Conservation (phyloP, 2,888 invertebrate species). For the Chorisops tibialis region DNA sequence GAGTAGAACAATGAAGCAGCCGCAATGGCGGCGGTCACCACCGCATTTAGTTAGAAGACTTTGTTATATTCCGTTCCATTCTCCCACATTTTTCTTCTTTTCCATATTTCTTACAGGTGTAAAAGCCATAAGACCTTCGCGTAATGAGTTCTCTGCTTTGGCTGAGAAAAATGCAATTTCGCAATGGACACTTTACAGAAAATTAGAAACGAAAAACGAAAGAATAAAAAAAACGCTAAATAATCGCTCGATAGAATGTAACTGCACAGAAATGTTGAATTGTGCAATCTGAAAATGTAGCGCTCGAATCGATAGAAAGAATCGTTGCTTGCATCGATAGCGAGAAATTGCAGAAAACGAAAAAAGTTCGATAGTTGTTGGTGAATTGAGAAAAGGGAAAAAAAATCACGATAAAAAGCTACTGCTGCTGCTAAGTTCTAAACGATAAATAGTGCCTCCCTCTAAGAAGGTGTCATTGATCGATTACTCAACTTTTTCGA, state of each 20-base stretch:
- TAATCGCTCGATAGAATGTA: no score
- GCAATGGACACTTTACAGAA: constrained; percentile 20
- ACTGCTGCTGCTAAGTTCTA: background rate
- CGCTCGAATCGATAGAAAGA: background rate
- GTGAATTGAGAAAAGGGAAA: background rate
- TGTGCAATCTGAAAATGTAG: constrained; percentile 1
- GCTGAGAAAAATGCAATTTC: constrained; percentile 8
- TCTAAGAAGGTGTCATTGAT: background rate
- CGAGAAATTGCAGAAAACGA: constrained; percentile 1
- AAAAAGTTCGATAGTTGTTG: constrained; percentile 1
- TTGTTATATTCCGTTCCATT: no score
- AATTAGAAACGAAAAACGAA: constrained; percentile 11
- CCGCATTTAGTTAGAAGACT: no score
- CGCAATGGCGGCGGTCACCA: no score
- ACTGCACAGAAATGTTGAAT: no score
- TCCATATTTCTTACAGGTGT: no score
- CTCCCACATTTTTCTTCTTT: no score
- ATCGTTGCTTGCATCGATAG: constrained; percentile 5
- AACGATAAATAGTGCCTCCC: background rate
- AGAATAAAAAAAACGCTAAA: no score
- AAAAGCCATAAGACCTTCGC: no score
- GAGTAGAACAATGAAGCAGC: no score
- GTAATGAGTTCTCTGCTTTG: no score
- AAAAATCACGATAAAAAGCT: background rate
- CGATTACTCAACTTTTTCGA: background rate